Evolutionary conservation across 2,888 invertebrate species (phyloP), one percentile per base, ranked within the genome.

Genomic region (Microctonus aethiopoides): DNA sequence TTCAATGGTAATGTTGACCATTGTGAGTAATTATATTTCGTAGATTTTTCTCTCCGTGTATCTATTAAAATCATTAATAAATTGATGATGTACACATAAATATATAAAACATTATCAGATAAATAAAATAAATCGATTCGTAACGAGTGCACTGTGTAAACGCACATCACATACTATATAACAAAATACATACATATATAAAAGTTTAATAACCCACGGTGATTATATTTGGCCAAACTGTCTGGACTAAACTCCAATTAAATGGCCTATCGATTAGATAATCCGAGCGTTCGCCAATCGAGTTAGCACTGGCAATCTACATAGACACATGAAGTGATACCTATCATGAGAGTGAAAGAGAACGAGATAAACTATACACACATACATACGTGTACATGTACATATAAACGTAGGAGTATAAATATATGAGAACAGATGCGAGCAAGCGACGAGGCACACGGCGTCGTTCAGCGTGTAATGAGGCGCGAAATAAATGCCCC

Each of bases 401-500:
- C n/a, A 39, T 39, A 24, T 54, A 54, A 26, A 24, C 52, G 24
- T 24, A 22, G 3, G 16, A 54, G 52, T 16, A 54, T n/a, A 11
- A n/a, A 54, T 54, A 22, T 24, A 56, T 10, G 9, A 29, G 26
- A 54, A 54, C 54, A 54, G 54, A 54, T 54, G 54, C 56, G 26
- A 26, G 26, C 24, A 13, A 26, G 54, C 26, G 24, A 56, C 26
- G 32, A 60, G 65, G 65, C 60, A 61, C 64, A 69, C 65, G 51
- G 65, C 65, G 52, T 68, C 69, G 64, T 46, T 72, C 62, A 52
- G 66, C 52, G 63, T 54, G 68, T 75, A 75, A 76, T 74, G 73
- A 74, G 68, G 71, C 72, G 69, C 69, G 68, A 74, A 66, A 72
- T 72, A 71, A 75, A 72, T 72, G 60, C 70, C 64, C 65, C 66